Conservation (phyloP, 92 coral and sea anemone species). For the Blastomussa wellsi region DNA sequence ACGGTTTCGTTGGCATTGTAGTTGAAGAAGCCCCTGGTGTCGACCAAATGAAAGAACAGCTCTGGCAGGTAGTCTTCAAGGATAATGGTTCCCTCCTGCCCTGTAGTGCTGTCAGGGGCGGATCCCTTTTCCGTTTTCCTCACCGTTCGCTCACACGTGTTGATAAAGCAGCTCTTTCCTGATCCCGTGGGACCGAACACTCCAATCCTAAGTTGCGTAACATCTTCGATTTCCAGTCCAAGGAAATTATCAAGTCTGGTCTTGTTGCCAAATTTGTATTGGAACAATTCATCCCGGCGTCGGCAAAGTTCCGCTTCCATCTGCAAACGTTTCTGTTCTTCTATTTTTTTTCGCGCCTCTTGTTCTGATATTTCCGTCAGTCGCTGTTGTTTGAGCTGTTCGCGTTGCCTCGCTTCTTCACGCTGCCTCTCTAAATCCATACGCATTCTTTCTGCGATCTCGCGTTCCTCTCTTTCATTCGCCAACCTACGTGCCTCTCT, state of each 20-base stretch:
- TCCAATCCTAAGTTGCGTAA: constrained; percentile 62
- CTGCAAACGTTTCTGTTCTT: constrained; percentile 9
- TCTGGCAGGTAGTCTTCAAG: constrained; percentile 61
- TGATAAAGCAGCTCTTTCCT: constrained; percentile 71
- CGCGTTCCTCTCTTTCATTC: constrained; percentile 38
- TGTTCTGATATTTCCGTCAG: background rate
- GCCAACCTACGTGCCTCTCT: constrained; percentile 41
- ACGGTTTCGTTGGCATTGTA: constrained; percentile 43
- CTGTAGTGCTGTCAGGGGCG: constrained; percentile 40
- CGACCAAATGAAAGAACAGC: constrained; percentile 65
- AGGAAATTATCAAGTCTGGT: constrained; percentile 52
- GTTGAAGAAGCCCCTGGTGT: constrained; percentile 62
- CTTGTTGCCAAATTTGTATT: constrained; percentile 63
- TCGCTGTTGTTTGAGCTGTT: background rate
- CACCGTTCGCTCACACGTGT: constrained; percentile 60
- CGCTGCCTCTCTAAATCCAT: background rate
- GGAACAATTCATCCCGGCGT: constrained; percentile 43
- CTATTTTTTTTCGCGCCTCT: constrained; percentile 23
- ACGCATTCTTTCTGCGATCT: constrained; percentile 15
- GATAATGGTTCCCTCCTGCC: constrained; percentile 56
- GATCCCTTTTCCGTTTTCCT: constrained; percentile 50
- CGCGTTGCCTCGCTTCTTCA: constrained; percentile 6
- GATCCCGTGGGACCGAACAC: constrained; percentile 74
- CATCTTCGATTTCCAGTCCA: constrained; percentile 54
- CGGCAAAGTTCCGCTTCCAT: constrained; percentile 44